A percentile compares a stretch with the other conserved stretches of the same genome.
Evolutionary conservation across 2,888 invertebrate genomes (phyloP).

Genomic region (Chrysolina americana): DNA sequence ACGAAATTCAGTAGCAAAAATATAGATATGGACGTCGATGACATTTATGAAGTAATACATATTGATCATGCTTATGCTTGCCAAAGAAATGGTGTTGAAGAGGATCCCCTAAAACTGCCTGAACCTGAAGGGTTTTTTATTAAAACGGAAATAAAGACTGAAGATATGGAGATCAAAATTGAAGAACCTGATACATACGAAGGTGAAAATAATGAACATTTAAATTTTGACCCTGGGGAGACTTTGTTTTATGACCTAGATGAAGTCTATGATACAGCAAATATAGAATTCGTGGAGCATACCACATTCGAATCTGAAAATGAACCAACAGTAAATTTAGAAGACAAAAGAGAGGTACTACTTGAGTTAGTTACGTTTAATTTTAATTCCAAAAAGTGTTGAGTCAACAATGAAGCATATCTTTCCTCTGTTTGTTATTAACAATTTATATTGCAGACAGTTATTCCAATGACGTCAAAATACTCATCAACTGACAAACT

Average conservation of each 20-base stretch:
- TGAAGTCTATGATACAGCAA: background rate
- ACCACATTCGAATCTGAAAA: background rate
- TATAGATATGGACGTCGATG: background rate
- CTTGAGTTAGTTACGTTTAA: background rate
- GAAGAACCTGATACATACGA: constrained; percentile 21
- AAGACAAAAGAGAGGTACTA: background rate
- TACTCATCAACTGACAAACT: background rate
- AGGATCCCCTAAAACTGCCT: background rate
- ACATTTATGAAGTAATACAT: background rate
- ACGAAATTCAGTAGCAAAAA: background rate
- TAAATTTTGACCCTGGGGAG: constrained; percentile 5
- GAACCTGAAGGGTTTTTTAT: constrained; percentile 1
- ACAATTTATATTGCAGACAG: background rate
- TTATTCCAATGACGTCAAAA: background rate
- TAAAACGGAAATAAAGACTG: constrained; percentile 13
- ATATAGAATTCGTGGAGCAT: background rate
- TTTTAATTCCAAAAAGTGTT: too few species aligned
- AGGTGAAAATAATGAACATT: background rate
- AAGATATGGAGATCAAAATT: constrained; percentile 11
- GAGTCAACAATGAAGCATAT: too few species aligned
- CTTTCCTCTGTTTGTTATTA: too few species aligned
- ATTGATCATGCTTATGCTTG: constrained; percentile 27
- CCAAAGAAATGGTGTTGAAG: background rate
- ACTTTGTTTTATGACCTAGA: constrained; percentile 2
- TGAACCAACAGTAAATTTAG: background rate